Evolutionary conservation across 2,888 invertebrate species (phyloP).

Genomic region (Cantharis rufa): DNA sequence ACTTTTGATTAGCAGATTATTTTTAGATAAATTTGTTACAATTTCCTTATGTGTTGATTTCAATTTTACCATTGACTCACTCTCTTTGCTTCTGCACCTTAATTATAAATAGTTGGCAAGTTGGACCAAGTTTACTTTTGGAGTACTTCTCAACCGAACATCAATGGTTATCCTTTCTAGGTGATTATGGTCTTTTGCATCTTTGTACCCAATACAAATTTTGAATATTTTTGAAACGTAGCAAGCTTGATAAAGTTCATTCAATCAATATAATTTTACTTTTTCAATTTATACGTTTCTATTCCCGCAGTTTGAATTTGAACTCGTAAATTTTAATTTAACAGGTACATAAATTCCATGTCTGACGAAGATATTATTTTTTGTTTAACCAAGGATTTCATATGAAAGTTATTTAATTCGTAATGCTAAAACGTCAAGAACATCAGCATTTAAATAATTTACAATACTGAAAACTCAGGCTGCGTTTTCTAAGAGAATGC

Average conservation of each 20-base stretch:
- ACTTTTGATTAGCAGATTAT: too few relatives aligned
- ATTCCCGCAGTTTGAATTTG: background rate
- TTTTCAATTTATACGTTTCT: background rate
- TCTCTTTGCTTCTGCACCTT: background rate
- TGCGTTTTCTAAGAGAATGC: background rate
- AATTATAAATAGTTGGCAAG: too few relatives aligned
- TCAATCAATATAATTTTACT: background rate
- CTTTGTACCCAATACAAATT: too few relatives aligned
- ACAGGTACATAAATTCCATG: background rate
- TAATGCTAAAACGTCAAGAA: background rate
- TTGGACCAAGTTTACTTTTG: too few relatives aligned
- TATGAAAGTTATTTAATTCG: background rate
- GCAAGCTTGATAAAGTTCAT: background rate
- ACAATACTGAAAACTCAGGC: background rate
- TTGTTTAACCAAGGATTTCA: background rate
- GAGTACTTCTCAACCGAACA: too few relatives aligned
- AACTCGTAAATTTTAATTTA: background rate
- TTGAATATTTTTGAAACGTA: background rate
- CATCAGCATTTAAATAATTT: background rate
- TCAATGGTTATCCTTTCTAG: too few relatives aligned
- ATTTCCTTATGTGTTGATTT: background rate
- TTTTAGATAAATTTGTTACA: too few relatives aligned
- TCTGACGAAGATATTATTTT: background rate
- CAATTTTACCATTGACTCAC: background rate
- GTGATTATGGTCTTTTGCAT: too few relatives aligned